A percentile compares a stretch with the other conserved stretches of the same genome.
Conservation (phyloP, 2,888 invertebrate genomes). For the Drosophila paranaensis region DNA sequence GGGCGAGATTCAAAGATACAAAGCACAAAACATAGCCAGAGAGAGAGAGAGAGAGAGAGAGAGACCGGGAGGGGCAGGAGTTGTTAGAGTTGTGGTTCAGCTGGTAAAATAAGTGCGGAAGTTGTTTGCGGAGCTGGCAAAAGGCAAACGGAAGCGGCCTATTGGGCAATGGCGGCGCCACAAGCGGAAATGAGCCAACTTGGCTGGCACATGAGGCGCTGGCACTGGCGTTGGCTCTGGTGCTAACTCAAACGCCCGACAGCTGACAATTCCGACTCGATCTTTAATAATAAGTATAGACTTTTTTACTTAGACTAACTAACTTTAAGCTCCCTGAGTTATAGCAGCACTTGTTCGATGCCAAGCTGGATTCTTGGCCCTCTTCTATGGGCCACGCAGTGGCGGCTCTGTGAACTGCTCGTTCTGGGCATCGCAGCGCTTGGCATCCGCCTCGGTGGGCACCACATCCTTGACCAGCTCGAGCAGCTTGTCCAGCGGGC, state of each 20-base stretch:
- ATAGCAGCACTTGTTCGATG: constrained; percentile 40
- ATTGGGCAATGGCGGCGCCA: constrained; percentile 76
- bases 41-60: constrained; percentile 1
- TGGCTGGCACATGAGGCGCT: constrained; percentile 68
- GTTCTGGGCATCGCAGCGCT: constrained; percentile 87
- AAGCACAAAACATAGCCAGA: constrained; percentile 3
- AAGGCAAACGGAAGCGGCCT: constrained; percentile 74
- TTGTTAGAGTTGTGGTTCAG: constrained; percentile 7
- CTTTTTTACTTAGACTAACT: constrained; percentile 30
- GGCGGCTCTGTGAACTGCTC: constrained; percentile 86
- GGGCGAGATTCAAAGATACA: constrained; percentile 51
- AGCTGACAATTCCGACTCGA: constrained; percentile 27
- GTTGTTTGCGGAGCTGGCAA: constrained; percentile 72
- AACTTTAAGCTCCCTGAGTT: constrained; percentile 47
- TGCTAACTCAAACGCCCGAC: constrained; percentile 37
- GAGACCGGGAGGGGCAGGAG: constrained; percentile 3
- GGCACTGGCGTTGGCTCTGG: constrained; percentile 20
- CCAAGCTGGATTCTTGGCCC: neutral
- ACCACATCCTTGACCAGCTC: constrained; percentile 86
- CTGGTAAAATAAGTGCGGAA: constrained; percentile 71
- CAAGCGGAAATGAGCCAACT: constrained; percentile 78
- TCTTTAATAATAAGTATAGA: constrained; percentile 43
- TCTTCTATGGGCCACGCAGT: constrained; percentile 82
- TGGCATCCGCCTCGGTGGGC: constrained; percentile 85
- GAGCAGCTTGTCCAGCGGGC: constrained; percentile 87